Evolutionary conservation across 2,113 vertebrate genomes (phyloP).

Genomic region (Amphilophus citrinellus): DNA sequence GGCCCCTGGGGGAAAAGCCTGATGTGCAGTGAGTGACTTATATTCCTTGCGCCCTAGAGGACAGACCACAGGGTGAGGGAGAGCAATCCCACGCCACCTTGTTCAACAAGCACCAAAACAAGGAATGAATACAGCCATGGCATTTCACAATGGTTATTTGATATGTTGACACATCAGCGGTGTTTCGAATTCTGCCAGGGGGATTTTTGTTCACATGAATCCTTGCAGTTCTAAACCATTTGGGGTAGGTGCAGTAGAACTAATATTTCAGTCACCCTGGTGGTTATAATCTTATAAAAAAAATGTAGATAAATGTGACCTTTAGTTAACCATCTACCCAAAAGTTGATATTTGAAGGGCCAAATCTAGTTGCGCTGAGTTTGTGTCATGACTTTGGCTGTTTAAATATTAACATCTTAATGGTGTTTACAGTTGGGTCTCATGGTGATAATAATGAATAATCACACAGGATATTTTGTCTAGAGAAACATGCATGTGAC

Average conservation of each 20-base stretch:
- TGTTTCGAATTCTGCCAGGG: constrained; percentile 66
- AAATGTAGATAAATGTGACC: constrained; percentile 39
- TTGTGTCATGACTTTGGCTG: constrained; percentile 61
- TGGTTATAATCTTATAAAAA: constrained; percentile 20
- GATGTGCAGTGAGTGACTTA: constrained; percentile 72
- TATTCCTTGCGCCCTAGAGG: constrained; percentile 73
- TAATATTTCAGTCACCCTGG: constrained; percentile 39
- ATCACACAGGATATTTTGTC: not conserved
- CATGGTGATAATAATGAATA: constrained; percentile 35
- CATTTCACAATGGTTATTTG: constrained; percentile 72
- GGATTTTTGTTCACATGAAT: constrained; percentile 57
- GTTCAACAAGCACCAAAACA: constrained; percentile 79
- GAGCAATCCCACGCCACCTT: constrained; percentile 78
- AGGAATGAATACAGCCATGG: constrained; percentile 60
- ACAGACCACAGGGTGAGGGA: constrained; percentile 74
- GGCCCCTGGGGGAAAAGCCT: constrained; percentile 64
- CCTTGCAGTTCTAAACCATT: constrained; percentile 53
- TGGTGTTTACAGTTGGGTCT: constrained; percentile 54
- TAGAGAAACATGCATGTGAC: not conserved
- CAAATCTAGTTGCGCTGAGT: constrained; percentile 50
- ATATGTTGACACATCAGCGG: constrained; percentile 72
- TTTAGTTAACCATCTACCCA: constrained; percentile 71
- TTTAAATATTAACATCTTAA: constrained; percentile 79
- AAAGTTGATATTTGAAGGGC: constrained; percentile 63
- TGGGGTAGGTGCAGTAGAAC: constrained; percentile 20